Base-by-base conservation (phyloP, 2,797 vertebrate genomes). In the Glyptemys insculpta region DNA sequence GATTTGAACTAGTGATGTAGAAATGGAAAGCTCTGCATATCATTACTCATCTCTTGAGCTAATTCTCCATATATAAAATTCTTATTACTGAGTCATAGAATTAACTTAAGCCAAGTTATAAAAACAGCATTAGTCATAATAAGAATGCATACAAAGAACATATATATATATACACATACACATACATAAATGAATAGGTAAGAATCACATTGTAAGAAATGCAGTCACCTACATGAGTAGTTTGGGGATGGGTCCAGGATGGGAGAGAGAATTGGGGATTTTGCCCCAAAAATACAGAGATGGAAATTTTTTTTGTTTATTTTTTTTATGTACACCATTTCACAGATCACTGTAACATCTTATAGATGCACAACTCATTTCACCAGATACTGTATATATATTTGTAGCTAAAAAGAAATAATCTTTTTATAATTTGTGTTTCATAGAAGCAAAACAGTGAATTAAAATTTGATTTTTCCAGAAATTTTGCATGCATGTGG, bases 1-100 rank as follows among this genome's bases (percentile, higher is more conserved):
- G 97, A 91, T 95, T 86, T 81, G 87, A 6, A 15, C 50, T 31
- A 91, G 91, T 90, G 79, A 96, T 82, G 87, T 80, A 86, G 37
- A 94, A 94, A 52, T 76, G 91, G 95, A 95, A 91, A 85, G 76
- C 81, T 49, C 59, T 88, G 76, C 54, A 65, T 95, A 84, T 91
- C 89, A 68, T 92, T 83, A 83, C 94, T 90, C 72, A 4, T 81
- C 87, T 68, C 41, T 85, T 85, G 80, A 93, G 91, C 56, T 52
- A 83, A 85, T 90, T 95, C 79, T 92, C 34, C 31, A 6, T 85
- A 79, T 76, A 31, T 84, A 87, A 83, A 93, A 86, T 81, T 88
- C 0, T 0, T 81, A 50, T 62, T 93, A 80, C 49, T 47, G 74
- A 78, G 44, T 78, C 44, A 31, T 49, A 78, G 41, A 47, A 47